Evolutionary conservation across 2,113 vertebrate species (phyloP).

Genomic region (Cygnus buccinator): DNA sequence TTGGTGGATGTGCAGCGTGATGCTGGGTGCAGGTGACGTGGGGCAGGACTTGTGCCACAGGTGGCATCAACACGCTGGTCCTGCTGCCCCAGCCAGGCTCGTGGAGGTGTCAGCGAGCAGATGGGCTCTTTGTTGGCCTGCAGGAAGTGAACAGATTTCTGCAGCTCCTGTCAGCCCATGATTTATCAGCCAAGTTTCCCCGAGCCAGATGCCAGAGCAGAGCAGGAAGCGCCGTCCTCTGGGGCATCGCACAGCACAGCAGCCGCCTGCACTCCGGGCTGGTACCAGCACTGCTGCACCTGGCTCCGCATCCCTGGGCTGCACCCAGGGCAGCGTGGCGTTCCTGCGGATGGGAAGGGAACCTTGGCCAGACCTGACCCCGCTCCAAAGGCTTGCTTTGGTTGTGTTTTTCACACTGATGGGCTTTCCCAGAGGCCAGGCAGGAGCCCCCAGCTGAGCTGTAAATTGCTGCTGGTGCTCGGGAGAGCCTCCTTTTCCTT

Average conservation of each 20-base stretch:
- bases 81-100: rapidly evolving
- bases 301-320: not conserved
- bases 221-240: conserved; percentile 15
- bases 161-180: conserved; percentile 67
- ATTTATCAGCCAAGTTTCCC: conserved; percentile 65
- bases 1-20: too few relatives aligned
- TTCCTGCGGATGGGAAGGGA: not conserved
- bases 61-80: not conserved
- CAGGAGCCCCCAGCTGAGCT: not conserved
- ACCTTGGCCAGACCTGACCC: too few relatives aligned
- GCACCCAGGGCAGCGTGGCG: not conserved
- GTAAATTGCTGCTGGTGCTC: not conserved
- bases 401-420: not conserved
- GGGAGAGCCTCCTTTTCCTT: not conserved
- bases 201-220: conserved; percentile 73
- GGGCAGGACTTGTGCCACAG: not conserved
- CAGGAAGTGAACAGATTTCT: conserved; percentile 79
- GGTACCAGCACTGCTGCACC: not conserved
- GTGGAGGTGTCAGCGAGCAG: not conserved
- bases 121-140: not conserved
- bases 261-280: not conserved
- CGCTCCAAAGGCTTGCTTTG: not conserved
- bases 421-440: not conserved
- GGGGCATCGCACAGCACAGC: not conserved
- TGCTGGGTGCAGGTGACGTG: not conserved